Conservation (phyloP, 2,113 vertebrate genomes). For the Oncorhynchus gorbuscha region DNA sequence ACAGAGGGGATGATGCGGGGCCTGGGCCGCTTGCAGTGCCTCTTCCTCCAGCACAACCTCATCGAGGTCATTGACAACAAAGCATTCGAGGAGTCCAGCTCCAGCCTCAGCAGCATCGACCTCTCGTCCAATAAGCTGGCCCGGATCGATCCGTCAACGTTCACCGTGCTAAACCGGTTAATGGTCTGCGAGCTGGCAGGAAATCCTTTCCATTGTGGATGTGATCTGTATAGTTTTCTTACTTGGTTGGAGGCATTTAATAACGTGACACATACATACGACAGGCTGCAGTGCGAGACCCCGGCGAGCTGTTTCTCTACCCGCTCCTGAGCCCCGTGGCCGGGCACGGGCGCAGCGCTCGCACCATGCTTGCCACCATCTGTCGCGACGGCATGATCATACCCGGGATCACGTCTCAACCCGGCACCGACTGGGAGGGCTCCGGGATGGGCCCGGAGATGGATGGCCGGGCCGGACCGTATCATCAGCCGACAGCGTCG, state of each 20-base stretch:
- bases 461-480: slow-evolving; percentile 79
- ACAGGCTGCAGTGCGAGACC: slow-evolving; percentile 94
- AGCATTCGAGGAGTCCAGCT: slow-evolving; percentile 90
- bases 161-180: slow-evolving; percentile 83
- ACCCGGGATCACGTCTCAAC: slow-evolving; percentile 82
- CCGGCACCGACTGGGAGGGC: slow-evolving; percentile 78
- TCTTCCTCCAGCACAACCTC: slow-evolving; percentile 96
- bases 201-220: slow-evolving; percentile 96
- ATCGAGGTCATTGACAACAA: slow-evolving; percentile 91
- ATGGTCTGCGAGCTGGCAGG: slow-evolving; percentile 93
- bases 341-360: slow-evolving; percentile 88
- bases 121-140: slow-evolving; percentile 94
- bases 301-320: slow-evolving; percentile 85
- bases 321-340: slow-evolving; percentile 86
- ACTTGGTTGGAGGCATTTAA: slow-evolving; percentile 94
- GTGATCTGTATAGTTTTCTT: slow-evolving; percentile 90
- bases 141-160: slow-evolving; percentile 87
- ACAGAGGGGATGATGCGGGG: slow-evolving; percentile 94
- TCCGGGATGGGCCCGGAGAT: slow-evolving; percentile 81
- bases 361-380: slow-evolving; percentile 84
- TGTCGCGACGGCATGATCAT: slow-evolving; percentile 86
- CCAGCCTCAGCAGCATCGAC: slow-evolving; percentile 93
- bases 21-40: slow-evolving; percentile 91
- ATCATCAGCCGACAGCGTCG: slow-evolving; percentile 82
- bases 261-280: slow-evolving; percentile 95